Evolutionary conservation across 2,113 vertebrate genomes (phyloP), one percentile per base, ranked within the genome.

Genomic region (Apteryx owenii): DNA sequence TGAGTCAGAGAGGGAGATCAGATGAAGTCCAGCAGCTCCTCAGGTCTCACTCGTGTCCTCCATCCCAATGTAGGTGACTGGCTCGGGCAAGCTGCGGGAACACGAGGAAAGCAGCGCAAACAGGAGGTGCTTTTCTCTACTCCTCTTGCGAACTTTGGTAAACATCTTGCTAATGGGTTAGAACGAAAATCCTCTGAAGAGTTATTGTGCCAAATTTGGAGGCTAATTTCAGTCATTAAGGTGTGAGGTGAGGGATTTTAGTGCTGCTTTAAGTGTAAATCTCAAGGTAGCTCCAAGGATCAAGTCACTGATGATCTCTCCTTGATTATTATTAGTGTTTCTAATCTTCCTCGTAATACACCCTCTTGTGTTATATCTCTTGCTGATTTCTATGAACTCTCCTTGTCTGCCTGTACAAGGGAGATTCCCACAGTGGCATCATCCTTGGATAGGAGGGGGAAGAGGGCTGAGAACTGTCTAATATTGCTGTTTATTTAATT

Each of bases 191-290:
- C 81, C 83, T 94, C 95, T 93, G 46, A 93, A 95, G 82, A 75
- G 80, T 83, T 96, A 73, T 64, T 88, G 73, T 81, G 62, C 77
- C 85, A 78, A 84, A 93, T 95, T 88, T 93, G 81, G 94, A 93
- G 83, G 50, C 50, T 96, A 85, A 91, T 94, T 97, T 89, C 78
- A 33, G 61, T 95, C 81, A 90, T 94, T 96, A 90, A 95, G 91
- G 83, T 95, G 88, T 6, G 8, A 96, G 96, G 53, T 2, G 40
- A 94, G 69, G 72, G 89, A 93, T 91, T 95, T 91, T 92, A 90
- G 25, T 91, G 65, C 79, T 8, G 5, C 69, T 93, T 88, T 88
- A 93, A 93, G 85, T 93, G 81, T 86, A 88, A 93, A 93, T 93
- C 91, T 95, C 86, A 88, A 80, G 58, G 72, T 70, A 65, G 36